Evolutionary conservation across 2,113 vertebrate genomes (phyloP), one percentile per base, ranked within the genome.

Genomic region (Lipophrys pholis): DNA sequence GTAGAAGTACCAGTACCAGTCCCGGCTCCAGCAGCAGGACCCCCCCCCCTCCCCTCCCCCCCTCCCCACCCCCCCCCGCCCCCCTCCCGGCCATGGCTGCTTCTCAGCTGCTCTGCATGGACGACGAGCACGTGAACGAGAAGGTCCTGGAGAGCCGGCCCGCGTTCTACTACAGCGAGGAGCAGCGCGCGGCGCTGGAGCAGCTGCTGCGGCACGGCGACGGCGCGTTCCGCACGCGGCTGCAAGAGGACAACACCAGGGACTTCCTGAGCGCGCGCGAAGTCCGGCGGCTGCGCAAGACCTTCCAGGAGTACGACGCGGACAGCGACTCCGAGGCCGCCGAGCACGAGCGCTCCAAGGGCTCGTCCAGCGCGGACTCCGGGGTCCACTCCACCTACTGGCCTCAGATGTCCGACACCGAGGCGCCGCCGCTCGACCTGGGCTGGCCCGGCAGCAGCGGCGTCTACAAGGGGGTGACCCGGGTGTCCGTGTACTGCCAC

Each of bases 111-210:
- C 5, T 85, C 9, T 96, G 97, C 74, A 84, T 99, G 93, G 96
- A 97, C 75, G 95, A 98, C 0, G 87, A 92, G 57, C 94, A 99
- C 81, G 92, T 97, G 57, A 97, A 98, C 85, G 94, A 96, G 84
- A 94, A 89, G 82, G 82, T 97, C 76, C 95, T 89, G 6, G 95
- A 97, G 76, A 91, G 88, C 53, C 91, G 94, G 14, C 94, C 96
- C 6, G 93, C 95, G 65, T 99, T 96, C 80, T 98, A 97, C 89
- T 99, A 99, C 93, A 97, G 97, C 84, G 97, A 99, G 92, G 94
- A 96, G 90, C 96, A 96, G 86, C 94, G 97, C 2, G 91, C 94
- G 7, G 95, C 96, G 0, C 83, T 99, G 68, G 95, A 99, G 84
- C 91, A 87, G 50, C 93, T 99, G 43, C 87, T 96, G 71, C 70